Base-by-base conservation (phyloP, 2,797 vertebrate genomes). In the Enteromius paludinosus region DNA sequence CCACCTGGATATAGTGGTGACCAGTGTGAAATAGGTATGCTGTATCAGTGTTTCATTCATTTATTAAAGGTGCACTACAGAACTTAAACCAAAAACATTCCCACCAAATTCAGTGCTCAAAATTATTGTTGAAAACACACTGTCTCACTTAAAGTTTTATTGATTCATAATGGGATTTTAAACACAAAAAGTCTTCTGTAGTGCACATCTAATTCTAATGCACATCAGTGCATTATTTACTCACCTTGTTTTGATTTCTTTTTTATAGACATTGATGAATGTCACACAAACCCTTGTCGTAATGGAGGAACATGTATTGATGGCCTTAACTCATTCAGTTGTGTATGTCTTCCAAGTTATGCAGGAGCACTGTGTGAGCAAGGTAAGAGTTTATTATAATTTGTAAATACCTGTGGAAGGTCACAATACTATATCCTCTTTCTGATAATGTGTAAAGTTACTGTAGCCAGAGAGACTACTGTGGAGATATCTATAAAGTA, bases 241-340 rank as follows among this genome's bases (percentile, higher is more conserved):
- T 41, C 30, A 17, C 41, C 20, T 65, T 64, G 38, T 14, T 43
- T 18, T 38, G 25, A 30, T 47, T 49, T 3, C 23, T 25, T 38
- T 74, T 78, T 80, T 33, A 64, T 88, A 99, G 98, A 99, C 88
- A 93, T 96, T 15, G 98, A 99, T 86, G 98, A 99, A 87, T 99
- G 98, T 88, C 97, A 98, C 61, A 96, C 96, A 78, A 99, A 96
- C 77, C 97, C 97, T 5, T 99, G 98, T 84, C 95, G 91, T 68
- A 99, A 99, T 83, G 98, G 98, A 90, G 98, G 96, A 45, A 98
- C 97, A 0, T 99, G 98, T 83, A 86, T 98, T 1, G 98, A 99
- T 9, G 94, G 95, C 0, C 87, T 97, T 81, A 96, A 95, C 87
- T 96, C 90, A 7, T 98, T 97, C 88, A 93, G 89, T 59, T 99